Evolutionary conservation across 1,140 invertebrate genomes (phyloP).

Genomic region (Caerostris darwini): DNA sequence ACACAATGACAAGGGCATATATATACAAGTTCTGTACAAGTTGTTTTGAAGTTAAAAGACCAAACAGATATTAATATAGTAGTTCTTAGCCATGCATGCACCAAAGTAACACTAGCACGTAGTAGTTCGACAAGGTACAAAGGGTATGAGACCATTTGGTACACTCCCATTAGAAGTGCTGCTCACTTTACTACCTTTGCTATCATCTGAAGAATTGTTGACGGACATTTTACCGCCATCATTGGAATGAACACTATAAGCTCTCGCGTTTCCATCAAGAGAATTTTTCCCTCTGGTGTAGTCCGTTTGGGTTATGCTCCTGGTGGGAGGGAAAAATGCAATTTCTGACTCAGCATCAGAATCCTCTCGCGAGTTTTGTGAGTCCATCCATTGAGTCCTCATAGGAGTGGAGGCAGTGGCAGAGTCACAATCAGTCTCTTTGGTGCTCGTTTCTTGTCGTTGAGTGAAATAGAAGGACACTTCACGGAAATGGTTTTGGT

Average conservation of each 20-base stretch:
- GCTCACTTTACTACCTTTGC: constrained; percentile 81
- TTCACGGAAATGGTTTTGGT: constrained; percentile 78
- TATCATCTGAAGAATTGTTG: constrained; percentile 69
- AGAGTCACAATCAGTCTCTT: constrained; percentile 70
- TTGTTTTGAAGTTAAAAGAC: constrained; percentile 52
- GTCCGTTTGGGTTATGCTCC: constrained; percentile 76
- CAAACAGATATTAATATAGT: background rate
- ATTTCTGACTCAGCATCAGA: constrained; percentile 78
- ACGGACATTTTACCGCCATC: constrained; percentile 79
- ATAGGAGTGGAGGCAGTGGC: constrained; percentile 78
- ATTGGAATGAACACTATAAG: constrained; percentile 80
- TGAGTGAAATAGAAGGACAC: constrained; percentile 84
- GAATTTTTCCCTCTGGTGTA: constrained; percentile 73
- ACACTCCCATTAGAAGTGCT: constrained; percentile 82
- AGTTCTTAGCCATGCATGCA: background rate
- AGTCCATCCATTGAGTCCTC: constrained; percentile 40
- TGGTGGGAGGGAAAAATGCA: constrained; percentile 79
- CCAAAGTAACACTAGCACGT: constrained; percentile 60
- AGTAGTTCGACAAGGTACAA: constrained; percentile 66
- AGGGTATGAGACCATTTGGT: constrained; percentile 81
- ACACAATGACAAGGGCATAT: constrained; percentile 48
- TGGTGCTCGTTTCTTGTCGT: constrained; percentile 84
- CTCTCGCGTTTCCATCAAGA: constrained; percentile 75
- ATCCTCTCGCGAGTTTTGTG: constrained; percentile 68
- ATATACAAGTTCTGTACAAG: constrained; percentile 55